Conservation (phyloP, 1,140 invertebrate species). For the Vanessa tameamea region DNA sequence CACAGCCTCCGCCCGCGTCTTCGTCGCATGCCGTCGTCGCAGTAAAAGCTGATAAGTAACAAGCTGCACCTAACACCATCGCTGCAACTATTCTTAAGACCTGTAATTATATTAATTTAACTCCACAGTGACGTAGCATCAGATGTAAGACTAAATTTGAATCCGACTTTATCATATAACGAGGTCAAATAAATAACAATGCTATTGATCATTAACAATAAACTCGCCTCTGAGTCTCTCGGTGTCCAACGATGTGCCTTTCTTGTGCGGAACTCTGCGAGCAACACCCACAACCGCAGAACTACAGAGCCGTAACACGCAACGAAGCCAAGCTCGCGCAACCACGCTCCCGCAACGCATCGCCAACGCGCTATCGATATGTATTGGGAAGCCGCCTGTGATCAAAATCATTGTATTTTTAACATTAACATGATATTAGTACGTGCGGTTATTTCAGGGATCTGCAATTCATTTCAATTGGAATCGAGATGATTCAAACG, state of each 20-base stretch:
- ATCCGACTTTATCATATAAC: no score
- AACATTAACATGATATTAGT: no score
- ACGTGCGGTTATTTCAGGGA: no score
- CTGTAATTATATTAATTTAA: conserved; percentile 35
- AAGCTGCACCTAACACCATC: conserved; percentile 87
- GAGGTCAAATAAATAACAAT: no score
- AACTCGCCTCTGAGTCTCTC: conserved; percentile 72
- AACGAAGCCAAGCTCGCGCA: conserved; percentile 93
- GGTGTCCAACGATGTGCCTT: conserved; percentile 86
- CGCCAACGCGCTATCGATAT: conserved; percentile 87
- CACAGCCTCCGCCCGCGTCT: conserved; percentile 84
- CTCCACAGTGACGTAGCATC: no score
- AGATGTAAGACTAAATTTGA: no score
- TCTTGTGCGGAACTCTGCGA: conserved; percentile 90
- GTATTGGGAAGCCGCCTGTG: conserved; percentile 90
- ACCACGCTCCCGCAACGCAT: conserved; percentile 92
- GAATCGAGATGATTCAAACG: no score
- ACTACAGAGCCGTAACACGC: conserved; percentile 95
- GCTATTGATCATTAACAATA: neutral
- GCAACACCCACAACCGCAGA: conserved; percentile 92
- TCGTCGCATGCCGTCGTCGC: conserved; percentile 82
- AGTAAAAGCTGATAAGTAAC: conserved; percentile 93
- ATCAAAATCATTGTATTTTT: conserved; percentile 26
- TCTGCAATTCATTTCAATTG: no score
- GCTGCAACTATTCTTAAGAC: conserved; percentile 69